phyloP scores from a whole-genome alignment of 2,888 invertebrate genomes.

The Diogma glabrata region DNA sequence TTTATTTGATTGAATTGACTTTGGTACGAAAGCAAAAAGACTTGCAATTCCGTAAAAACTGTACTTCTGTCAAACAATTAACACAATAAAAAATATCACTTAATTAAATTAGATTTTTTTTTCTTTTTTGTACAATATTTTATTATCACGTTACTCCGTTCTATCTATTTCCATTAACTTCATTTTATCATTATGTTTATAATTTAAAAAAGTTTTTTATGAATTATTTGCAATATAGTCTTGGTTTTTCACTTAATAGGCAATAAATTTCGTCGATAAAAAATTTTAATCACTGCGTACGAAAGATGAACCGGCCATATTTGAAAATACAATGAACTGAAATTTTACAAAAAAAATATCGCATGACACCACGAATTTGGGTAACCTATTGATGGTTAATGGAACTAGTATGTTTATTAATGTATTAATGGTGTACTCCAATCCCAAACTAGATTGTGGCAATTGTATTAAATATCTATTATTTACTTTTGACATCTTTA shows the following conservation, averaged over 20 bases:
- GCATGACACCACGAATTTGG: too few species aligned
- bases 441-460: too few species aligned
- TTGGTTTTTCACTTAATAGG: slow-evolving; percentile 6
- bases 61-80: slow-evolving; percentile 3
- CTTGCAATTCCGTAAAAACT: slow-evolving; percentile 3
- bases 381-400: too few species aligned
- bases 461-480: too few species aligned
- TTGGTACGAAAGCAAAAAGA: too few species aligned
- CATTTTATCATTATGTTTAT: slow-evolving; percentile 9
- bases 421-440: too few species aligned
- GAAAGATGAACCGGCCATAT: slow-evolving; percentile 14
- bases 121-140: background rate
- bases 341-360: too few species aligned
- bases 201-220: slow-evolving; percentile 7
- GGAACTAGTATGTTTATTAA: too few species aligned
- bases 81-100: background rate
- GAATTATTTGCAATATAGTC: too few species aligned
- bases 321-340: slow-evolving; percentile 13
- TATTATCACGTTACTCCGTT: slow-evolving; percentile 6
- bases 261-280: slow-evolving; percentile 6
- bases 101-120: slow-evolving; percentile 6
- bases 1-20: too few species aligned
- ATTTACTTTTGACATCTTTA: too few species aligned
- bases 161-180: slow-evolving; percentile 8
- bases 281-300: slow-evolving; percentile 13